Evolutionary conservation across 2,888 invertebrate species (phyloP), one percentile per base, ranked within the genome.

Genomic region (Pyrrhia umbra): DNA sequence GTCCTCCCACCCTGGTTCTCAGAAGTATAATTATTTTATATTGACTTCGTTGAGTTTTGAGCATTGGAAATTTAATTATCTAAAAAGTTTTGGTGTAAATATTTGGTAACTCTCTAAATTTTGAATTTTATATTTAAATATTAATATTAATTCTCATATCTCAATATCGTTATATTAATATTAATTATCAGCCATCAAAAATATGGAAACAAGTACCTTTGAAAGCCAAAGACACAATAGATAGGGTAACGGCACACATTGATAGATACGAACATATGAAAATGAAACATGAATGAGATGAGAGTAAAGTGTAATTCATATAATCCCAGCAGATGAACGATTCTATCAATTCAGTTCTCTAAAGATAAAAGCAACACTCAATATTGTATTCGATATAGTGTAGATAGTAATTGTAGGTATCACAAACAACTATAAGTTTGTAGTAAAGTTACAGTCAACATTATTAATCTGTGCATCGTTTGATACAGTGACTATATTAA

Each of bases 331-430:
- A 80, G 75, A 79, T 4, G 79, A 82, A 81, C 69, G 47, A 6
- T 74, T 82, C 75, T 63, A 78, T 81, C 81, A 87, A 88, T 70
- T 81, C 75, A 81, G 79, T 83, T 82, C 77, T 77, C 88, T 91
- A 89, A 85, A 86, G 84, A 83, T 85, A 34, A 84, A 90, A 91
- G 87, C 88, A 90, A 91, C 86, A 86, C 78, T 85, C 86, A 84
- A 70, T 78, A 77, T 72, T 70, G 80, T 73, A 65, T 64, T 68
- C 73, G 77, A 74, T 80, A 79, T 60, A 65, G 58, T 57, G 55
- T 68, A 60, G 21, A 18, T 64, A 52, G 45, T 77, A 51, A 52
- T 54, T 45, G 54, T 74, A 71, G 20, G 55, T 72, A 68, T 66
- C 55, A 72, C 66, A 66, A 72, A 84, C 77, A 73, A 75, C 74